Percentiles rank a stretch among this genome's conserved stretches.
These are phyloP conservation scores for Cichladusa arquata DNA, from an alignment of 2,113 vertebrate genomes.

Conservation along the genomic window DNA sequence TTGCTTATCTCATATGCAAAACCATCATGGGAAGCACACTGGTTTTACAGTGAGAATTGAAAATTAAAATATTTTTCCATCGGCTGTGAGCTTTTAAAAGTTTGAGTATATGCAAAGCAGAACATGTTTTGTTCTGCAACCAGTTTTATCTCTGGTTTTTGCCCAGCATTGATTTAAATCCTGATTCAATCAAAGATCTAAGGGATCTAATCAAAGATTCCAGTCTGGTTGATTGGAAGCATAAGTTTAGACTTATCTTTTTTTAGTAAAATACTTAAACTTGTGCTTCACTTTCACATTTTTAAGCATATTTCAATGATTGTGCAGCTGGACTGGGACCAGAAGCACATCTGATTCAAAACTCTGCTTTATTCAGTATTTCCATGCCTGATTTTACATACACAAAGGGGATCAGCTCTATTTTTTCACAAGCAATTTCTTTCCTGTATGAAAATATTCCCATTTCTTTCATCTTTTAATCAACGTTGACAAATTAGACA, in stretches of 20 bases:
- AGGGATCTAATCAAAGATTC: conserved; percentile 37
- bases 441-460: conserved; percentile 21
- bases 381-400: not conserved
- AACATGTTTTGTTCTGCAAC: not conserved
- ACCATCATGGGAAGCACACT: not conserved
- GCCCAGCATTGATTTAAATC: conserved; percentile 32
- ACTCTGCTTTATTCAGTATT: not conserved
- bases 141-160: not conserved
- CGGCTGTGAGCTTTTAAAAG: not conserved
- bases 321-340: not conserved
- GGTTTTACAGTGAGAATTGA: not conserved
- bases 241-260: conserved; percentile 19
- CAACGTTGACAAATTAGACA: conserved; percentile 59
- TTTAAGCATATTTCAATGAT: not conserved
- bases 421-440: conserved; percentile 50
- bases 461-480: conserved; percentile 62
- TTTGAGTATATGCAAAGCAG: not conserved
- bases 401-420: not conserved
- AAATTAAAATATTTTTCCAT: not conserved
- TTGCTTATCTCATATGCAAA: not conserved
- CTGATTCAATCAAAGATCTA: conserved; percentile 27
- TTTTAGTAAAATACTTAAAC: conserved; percentile 19
- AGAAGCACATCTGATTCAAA: not conserved
- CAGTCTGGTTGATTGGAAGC: conserved; percentile 34
- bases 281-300: not conserved